phyloP scores from a whole-genome alignment of 2,797 vertebrate genomes.

The Hippopotamyrus pictus region DNA sequence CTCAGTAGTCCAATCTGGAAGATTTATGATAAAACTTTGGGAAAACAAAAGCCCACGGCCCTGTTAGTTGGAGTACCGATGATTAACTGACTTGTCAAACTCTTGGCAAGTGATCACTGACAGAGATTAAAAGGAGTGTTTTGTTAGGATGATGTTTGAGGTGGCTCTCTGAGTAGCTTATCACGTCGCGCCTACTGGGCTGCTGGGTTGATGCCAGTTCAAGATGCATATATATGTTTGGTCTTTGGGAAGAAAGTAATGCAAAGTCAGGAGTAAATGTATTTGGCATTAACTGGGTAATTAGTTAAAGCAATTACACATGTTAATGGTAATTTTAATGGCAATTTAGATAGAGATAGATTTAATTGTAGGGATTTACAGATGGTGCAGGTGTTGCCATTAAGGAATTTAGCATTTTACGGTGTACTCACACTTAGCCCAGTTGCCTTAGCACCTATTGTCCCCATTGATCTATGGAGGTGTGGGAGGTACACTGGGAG shows the following conservation, averaged over 20 bases:
- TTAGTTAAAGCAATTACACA: not conserved
- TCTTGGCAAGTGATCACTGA: not conserved
- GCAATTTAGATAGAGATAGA: not conserved
- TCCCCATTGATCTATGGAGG: not conserved
- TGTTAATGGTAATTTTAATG: not conserved
- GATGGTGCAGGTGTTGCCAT: not conserved
- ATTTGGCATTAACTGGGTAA: not conserved
- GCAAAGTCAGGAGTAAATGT: not conserved
- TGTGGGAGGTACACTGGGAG: not conserved
- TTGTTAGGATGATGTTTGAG: not conserved
- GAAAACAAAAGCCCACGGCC: not conserved
- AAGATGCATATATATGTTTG: not conserved
- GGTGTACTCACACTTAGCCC: not conserved
- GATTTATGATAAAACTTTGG: not conserved
- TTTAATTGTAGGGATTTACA: not conserved
- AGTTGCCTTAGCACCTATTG: not conserved
- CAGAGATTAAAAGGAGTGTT: not conserved
- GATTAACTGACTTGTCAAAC: not conserved
- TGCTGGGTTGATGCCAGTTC: not conserved
- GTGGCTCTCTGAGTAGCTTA: not conserved
- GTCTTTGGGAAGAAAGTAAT: not conserved
- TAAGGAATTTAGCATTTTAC: not conserved
- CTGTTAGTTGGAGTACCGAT: not conserved
- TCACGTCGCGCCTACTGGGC: not conserved
- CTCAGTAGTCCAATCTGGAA: not conserved